Base-by-base conservation (phyloP, 2,888 invertebrate species). In the Keiferia lycopersicella region DNA sequence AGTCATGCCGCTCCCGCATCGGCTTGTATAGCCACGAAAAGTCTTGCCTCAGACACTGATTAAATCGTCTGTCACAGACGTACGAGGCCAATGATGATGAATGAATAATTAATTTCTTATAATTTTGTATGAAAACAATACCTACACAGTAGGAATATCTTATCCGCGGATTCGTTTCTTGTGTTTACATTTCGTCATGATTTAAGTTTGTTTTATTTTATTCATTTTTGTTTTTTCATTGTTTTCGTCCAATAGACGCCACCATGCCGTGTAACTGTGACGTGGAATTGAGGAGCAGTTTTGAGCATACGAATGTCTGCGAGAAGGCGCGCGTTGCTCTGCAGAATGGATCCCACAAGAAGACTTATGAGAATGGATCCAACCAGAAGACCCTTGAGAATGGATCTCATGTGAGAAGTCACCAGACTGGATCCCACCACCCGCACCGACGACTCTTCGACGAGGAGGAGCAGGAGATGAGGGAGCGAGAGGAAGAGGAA, bases 211-310 rank as follows among this genome's bases (percentile, higher is more conserved):
- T 30, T 34, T 56, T 20, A 11, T 50, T 26, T 61, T 39, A 67
- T 64, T 64, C 58, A 56, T 64, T 45, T 62, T 61, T 59, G 64
- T 64, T 53, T 64, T 63, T 67, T 68, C 45, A 26, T 66, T 65
- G 65, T 50, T 62, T 41, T 68, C 66, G 30, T 60, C 20, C 20
- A 10, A 26, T 45, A 45, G 45, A 22, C 8, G 22, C 6, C 34
- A 65, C 39, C 38, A 86, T 86, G 84, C 84, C 82, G 67, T 83
- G 82, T 72, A 81, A 83, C 71, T 84, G 86, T 68, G 71, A 78
- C 58, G 70, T 75, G 26, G 75, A n/a, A 57, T 62, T 1, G 41
- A 64, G 48, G 56, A 34, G 56, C n/a, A 26, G 26, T 34, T 69
- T 8, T 18, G 72, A 69, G 53, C 81, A 80, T 70, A 70, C 72